A percentile compares a stretch with the other conserved stretches of the same genome.
phyloP scores from a whole-genome alignment of 2,797 vertebrate species.

The Myoxocephalus aenaeus region DNA sequence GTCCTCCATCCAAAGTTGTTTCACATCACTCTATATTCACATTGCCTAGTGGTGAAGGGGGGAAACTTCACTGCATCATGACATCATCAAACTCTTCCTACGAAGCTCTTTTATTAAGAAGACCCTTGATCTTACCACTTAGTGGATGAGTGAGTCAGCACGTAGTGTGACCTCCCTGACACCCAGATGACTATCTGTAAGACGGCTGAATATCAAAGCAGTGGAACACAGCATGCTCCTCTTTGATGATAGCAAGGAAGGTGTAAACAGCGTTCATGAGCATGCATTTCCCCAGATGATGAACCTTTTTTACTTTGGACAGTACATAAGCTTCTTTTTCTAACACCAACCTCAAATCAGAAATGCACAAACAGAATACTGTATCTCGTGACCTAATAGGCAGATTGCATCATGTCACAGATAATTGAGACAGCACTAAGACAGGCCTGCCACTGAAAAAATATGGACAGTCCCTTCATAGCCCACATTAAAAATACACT shows the following conservation, averaged over 20 bases:
- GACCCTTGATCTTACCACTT: slow-evolving; percentile 53
- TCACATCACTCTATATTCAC: not conserved
- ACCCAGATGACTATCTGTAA: slow-evolving; percentile 33
- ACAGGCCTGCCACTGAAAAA: not conserved
- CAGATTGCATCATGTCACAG: slow-evolving; percentile 6
- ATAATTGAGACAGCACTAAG: not conserved
- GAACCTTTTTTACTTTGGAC: not conserved
- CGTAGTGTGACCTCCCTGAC: slow-evolving; percentile 20
- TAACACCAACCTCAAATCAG: not conserved
- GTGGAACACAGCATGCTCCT: slow-evolving; percentile 16
- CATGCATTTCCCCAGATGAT: not conserved
- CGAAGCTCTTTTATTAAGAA: slow-evolving; percentile 25
- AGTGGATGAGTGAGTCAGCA: slow-evolving; percentile 45
- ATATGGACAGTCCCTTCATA: slow-evolving; percentile 4
- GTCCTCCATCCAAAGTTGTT: not conserved
- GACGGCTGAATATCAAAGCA: slow-evolving; percentile 52
- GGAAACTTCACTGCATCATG: slow-evolving; percentile 11
- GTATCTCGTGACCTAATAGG: not conserved
- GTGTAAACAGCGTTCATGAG: not conserved
- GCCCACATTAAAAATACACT: slow-evolving; percentile 20
- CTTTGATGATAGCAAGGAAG: slow-evolving; percentile 23
- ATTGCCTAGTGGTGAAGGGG: not conserved
- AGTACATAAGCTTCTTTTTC: not conserved
- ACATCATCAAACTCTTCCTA: slow-evolving; percentile 26
- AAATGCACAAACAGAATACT: not conserved